Evolutionary conservation across 2,797 vertebrate species (phyloP), one percentile per base, ranked within the genome.

Genomic region (Melanogrammus aeglefinus): DNA sequence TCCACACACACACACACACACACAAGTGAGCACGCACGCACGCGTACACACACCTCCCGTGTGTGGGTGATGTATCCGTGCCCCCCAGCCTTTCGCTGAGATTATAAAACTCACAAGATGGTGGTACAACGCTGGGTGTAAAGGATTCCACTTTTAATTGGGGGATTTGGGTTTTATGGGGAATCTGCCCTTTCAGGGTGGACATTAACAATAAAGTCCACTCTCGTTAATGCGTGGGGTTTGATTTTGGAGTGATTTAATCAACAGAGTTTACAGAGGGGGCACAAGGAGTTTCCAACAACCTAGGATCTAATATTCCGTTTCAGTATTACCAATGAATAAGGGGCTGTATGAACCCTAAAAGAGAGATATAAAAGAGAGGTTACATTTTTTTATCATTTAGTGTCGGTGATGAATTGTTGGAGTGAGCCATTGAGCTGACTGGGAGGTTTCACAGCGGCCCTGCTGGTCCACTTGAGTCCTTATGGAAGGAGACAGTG

Each of bases 51-150:
- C 47, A 4, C 14, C 47, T 18, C 47, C 47, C 4, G 14, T 6
- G 47, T 83, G 83, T 76, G 74, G 73, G 77, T 84, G 85, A 82
- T 81, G 84, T 85, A 78, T 80, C 77, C 80, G 77, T 76, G 75
- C 38, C 75, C 75, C 71, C 33, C 1, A 72, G 33, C 33, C 31
- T 14, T 72, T 31, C 51, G n/a, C 3, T 7, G 51, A 35, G 71
- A 7, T 72, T 72, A 72, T 72, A 72, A 57, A 57, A 57, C 51
- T n/a, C 51, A 21, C 51, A 57, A 57, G 51, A 57, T 57, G 18
- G 51, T 5, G 4, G 51, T 57, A 18, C 51, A 21, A n/a, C 51
- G n/a, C 51, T 18, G 21, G 51, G 51, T 57, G 4, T 8, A n/a
- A 57, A n/a, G 51, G 18, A 57, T 57, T 57, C 51, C 51, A 57